Evolutionary conservation across 92 coral and sea anemone species (phyloP).

Genomic region (Anthopleura xanthogrammica): DNA sequence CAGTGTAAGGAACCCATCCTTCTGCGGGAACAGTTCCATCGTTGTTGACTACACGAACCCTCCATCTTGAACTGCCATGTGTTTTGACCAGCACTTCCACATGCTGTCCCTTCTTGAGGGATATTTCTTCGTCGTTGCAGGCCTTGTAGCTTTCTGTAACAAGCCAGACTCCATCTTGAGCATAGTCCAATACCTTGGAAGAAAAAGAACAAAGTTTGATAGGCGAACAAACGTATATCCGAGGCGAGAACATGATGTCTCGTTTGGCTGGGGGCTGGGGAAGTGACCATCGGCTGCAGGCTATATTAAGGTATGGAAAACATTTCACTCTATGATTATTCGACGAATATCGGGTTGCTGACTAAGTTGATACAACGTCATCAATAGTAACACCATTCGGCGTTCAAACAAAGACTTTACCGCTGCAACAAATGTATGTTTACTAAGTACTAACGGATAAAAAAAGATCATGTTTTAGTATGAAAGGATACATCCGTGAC

Average conservation of each 20-base stretch:
- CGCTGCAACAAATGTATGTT: not conserved
- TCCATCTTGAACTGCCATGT: conserved; percentile 88
- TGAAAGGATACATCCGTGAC: not conserved
- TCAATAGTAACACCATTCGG: not conserved
- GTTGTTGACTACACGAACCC: conserved; percentile 81
- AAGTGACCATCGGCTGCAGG: conserved; percentile 2
- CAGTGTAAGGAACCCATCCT: conserved; percentile 92
- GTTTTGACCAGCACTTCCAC: conserved; percentile 94
- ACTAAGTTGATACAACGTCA: not conserved
- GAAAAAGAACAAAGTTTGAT: conserved; percentile 71
- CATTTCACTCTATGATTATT: not conserved
- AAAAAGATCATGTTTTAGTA: not conserved
- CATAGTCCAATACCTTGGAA: conserved; percentile 73
- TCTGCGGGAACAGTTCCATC: conserved; percentile 78
- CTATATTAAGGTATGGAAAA: not conserved
- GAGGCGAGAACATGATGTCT: conserved; percentile 41
- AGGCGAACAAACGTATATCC: conserved; percentile 65
- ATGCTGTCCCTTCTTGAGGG: conserved; percentile 89
- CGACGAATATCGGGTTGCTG: not conserved
- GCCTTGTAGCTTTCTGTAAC: conserved; percentile 92
- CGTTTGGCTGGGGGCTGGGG: not conserved
- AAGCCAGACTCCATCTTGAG: conserved; percentile 72
- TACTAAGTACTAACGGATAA: not conserved
- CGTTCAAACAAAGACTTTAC: not conserved
- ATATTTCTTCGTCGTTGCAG: conserved; percentile 88